Percentiles rank a stretch among this genome's conserved stretches.
Conservation (phyloP, 2,888 invertebrate genomes). For the Zele albiditarsus region DNA sequence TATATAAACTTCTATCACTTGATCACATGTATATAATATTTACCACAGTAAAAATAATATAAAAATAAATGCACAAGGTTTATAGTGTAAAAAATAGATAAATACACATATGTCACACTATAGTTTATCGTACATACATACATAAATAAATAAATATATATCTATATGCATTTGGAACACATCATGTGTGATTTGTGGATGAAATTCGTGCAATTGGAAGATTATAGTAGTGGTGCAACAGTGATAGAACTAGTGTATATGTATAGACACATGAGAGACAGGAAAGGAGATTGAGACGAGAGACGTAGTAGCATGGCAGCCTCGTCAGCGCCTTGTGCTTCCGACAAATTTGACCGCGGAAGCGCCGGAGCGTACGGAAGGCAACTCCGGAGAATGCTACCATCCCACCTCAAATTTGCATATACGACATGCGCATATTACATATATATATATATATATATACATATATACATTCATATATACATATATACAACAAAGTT, state of each 20-base stretch:
- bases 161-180: background rate
- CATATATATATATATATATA: conserved; percentile 1
- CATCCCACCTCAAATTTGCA: conserved; percentile 42
- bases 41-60: background rate
- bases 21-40: background rate
- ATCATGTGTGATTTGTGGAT: background rate
- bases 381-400: conserved; percentile 32
- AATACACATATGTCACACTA: too few species aligned
- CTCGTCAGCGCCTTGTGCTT: conserved; percentile 46
- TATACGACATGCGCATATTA: conserved; percentile 34
- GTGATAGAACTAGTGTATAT: background rate
- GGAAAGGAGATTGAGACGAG: conserved; percentile 1
- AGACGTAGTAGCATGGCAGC: conserved; percentile 23
- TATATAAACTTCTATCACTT: background rate
- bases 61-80: background rate
- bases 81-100: background rate
- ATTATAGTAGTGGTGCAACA: background rate
- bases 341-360: conserved; percentile 50
- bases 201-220: background rate
- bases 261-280: conserved; percentile 10
- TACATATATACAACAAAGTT: conserved; percentile 23
- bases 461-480: conserved; percentile 12
- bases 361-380: conserved; percentile 35
- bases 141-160: too few species aligned
- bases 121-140: too few species aligned